Conservation (phyloP, 2,797 vertebrate species). For the Semaprochilodus insignis region DNA sequence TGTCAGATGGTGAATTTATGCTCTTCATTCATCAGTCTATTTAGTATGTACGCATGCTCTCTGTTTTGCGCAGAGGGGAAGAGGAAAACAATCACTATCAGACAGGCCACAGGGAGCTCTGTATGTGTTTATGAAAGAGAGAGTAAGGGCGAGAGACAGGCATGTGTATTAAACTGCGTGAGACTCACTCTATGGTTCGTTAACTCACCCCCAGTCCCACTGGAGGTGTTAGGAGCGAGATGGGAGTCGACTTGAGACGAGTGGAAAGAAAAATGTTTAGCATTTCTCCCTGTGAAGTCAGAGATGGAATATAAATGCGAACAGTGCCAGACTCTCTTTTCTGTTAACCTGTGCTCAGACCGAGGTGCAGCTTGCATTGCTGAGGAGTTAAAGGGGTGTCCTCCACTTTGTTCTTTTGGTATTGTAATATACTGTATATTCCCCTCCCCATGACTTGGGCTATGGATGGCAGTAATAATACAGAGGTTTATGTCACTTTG, state of each 20-base stretch:
- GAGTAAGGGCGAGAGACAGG: neutral
- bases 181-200: constrained; percentile 41
- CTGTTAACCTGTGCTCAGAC: neutral
- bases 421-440: constrained; percentile 2
- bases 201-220: constrained; percentile 38
- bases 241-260: constrained; percentile 20
- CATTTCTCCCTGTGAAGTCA: constrained; percentile 44
- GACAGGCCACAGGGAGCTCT: constrained; percentile 14
- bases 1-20: constrained; percentile 23
- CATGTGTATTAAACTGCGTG: constrained; percentile 24
- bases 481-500: constrained; percentile 1
- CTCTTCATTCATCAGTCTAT: constrained; percentile 33
- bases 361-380: constrained; percentile 15
- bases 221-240: constrained; percentile 17
- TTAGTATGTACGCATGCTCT: constrained; percentile 30
- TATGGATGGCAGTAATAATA: constrained; percentile 35
- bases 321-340: neutral
- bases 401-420: constrained; percentile 15
- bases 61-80: neutral
- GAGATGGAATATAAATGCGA: constrained; percentile 40
- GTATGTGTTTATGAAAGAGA: constrained; percentile 12
- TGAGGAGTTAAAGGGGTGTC: constrained; percentile 9
- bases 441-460: constrained; percentile 18
- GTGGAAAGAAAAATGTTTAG: constrained; percentile 43
- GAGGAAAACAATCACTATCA: neutral